These are phyloP conservation scores for Oxygymnocypris stewartii DNA, from an alignment of 2,113 vertebrate genomes.

Conservation along the genomic window DNA sequence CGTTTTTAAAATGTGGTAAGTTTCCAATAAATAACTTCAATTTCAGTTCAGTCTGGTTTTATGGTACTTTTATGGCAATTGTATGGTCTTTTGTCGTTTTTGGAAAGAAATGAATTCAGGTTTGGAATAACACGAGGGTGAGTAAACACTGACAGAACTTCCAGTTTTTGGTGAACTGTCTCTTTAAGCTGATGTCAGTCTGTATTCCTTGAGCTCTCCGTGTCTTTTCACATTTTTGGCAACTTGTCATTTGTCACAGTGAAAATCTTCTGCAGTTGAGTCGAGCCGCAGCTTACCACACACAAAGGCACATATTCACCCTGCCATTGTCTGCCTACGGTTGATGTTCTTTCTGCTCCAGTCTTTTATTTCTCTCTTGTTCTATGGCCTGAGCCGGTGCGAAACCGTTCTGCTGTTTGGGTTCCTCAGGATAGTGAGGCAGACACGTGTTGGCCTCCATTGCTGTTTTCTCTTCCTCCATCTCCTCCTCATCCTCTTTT, in stretches of 20 bases:
- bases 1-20: neutral
- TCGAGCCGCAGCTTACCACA: slow-evolving; percentile 60
- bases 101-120: neutral
- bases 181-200: slow-evolving; percentile 2
- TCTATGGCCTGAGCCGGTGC: slow-evolving; percentile 83
- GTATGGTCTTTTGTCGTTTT: neutral
- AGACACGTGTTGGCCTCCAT: slow-evolving; percentile 84
- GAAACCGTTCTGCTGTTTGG: slow-evolving; percentile 78
- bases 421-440: slow-evolving; percentile 76
- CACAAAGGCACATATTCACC: slow-evolving; percentile 75
- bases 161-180: slow-evolving; percentile 16
- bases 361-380: slow-evolving; percentile 74
- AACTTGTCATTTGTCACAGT: slow-evolving; percentile 68
- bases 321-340: slow-evolving; percentile 47
- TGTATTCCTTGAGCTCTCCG: slow-evolving; percentile 28
- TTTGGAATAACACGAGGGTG: neutral
- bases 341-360: slow-evolving; percentile 76
- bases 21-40: neutral
- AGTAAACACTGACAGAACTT: slow-evolving; percentile 13
- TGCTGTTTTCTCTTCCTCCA: slow-evolving; percentile 70
- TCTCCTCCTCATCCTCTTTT: slow-evolving; percentile 61
- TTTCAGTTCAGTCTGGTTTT: neutral
- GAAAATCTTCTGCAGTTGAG: slow-evolving; percentile 48
- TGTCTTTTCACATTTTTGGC: slow-evolving; percentile 67
- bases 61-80: neutral